Percentiles rank a stretch among this genome's conserved stretches.
These are phyloP conservation scores for Actinostola sp. DNA, from an alignment of 92 coral and sea anemone genomes.

Conservation along the genomic window DNA sequence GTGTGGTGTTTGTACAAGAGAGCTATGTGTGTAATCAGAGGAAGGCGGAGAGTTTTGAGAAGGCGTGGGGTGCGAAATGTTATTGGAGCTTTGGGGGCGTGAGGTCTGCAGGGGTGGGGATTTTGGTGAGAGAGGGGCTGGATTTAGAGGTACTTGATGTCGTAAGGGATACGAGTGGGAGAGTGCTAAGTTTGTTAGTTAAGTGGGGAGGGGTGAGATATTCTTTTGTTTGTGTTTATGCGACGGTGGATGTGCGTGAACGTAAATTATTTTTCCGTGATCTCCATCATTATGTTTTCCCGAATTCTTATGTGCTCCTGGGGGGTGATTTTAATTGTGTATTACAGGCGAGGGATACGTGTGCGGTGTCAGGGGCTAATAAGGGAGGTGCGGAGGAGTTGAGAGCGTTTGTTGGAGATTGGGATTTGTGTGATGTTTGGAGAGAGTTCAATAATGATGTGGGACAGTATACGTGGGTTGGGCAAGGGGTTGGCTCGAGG, in stretches of 20 bases:
- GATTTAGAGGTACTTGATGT: background rate
- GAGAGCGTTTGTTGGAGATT: background rate
- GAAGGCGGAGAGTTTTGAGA: background rate
- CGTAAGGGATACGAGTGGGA: background rate
- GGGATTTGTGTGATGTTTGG: background rate
- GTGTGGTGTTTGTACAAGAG: constrained; percentile 7
- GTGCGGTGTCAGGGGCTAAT: background rate
- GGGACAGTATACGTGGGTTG: background rate
- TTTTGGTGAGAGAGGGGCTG: background rate
- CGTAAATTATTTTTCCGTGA: background rate
- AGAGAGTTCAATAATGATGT: background rate
- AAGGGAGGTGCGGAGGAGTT: background rate
- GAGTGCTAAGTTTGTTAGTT: background rate
- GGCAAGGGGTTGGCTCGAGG: background rate
- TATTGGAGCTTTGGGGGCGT: background rate
- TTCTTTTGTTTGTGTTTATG: background rate
- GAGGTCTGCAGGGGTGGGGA: background rate
- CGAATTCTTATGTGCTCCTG: background rate
- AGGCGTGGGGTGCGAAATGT: background rate
- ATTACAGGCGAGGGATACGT: background rate
- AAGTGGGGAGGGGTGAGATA: background rate
- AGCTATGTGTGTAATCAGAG: background rate
- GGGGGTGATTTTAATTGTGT: background rate
- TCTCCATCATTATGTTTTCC: background rate
- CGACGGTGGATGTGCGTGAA: background rate